Conservation (phyloP, 2,888 invertebrate species). For the Eristalinus aeneus region DNA sequence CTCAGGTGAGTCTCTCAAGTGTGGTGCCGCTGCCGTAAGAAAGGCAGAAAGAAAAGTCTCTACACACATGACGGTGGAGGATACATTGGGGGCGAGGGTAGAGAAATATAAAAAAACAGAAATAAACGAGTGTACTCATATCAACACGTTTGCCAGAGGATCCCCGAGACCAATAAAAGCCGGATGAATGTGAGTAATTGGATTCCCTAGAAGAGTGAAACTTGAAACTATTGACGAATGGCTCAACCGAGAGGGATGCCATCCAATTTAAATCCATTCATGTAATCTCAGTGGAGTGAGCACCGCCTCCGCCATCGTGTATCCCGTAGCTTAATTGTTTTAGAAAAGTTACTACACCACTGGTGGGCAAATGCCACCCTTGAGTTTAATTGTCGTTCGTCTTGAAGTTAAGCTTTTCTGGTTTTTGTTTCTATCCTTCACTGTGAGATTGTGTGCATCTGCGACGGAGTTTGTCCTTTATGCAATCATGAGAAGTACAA, state of each 20-base stretch:
- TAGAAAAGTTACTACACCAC: constrained; percentile 32
- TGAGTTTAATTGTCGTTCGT: constrained; percentile 61
- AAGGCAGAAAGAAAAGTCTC: constrained; percentile 12
- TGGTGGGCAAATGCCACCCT: constrained; percentile 54
- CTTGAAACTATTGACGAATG: constrained; percentile 33
- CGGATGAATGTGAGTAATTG: constrained; percentile 49
- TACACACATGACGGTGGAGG: not conserved
- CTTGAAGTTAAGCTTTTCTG: constrained; percentile 55
- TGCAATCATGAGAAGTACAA: constrained; percentile 65
- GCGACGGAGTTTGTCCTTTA: constrained; percentile 57
- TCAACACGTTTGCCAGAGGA: constrained; percentile 6
- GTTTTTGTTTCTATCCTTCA: constrained; percentile 15
- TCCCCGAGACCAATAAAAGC: constrained; percentile 42
- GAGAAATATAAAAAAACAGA: not conserved
- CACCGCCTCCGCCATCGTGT: not conserved
- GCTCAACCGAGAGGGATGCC: not conserved
- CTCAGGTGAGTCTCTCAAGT: constrained; percentile 26
- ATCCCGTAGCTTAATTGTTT: constrained; percentile 50
- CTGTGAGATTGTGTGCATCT: constrained; percentile 40
- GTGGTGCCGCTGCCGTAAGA: constrained; percentile 7
- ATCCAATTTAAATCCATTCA: constrained; percentile 16
- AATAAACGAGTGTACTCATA: not conserved
- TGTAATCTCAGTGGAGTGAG: not conserved
- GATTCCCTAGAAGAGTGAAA: constrained; percentile 40
- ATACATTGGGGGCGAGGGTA: no score